A percentile compares a stretch with the other conserved stretches of the same genome.
Conservation (phyloP, 1,140 invertebrate species). For the Wiebesia pumilae region DNA sequence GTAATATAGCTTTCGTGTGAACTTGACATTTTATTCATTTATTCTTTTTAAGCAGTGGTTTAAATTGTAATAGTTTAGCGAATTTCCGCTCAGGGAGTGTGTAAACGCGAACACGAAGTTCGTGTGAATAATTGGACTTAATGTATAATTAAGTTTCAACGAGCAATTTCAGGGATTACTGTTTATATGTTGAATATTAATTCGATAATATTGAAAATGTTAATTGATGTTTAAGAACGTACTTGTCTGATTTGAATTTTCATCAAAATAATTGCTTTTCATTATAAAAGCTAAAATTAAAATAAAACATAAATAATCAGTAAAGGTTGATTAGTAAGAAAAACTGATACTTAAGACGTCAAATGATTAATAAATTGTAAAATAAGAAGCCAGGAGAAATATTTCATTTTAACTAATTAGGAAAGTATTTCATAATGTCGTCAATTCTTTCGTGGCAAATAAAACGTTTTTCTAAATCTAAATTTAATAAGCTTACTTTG, state of each 20-base stretch:
- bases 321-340: no score
- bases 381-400: no score
- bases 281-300: no score
- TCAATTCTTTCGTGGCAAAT: no score
- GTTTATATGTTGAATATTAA: background rate
- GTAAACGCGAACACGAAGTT: background rate
- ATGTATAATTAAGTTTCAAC: background rate
- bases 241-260: background rate
- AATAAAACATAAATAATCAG: no score
- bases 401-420: no score
- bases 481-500: no score
- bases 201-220: background rate
- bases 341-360: no score
- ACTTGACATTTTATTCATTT: conserved; percentile 19
- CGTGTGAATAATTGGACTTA: conserved; percentile 11
- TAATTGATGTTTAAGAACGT: background rate
- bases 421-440: no score
- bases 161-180: conserved; percentile 4
- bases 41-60: background rate
- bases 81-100: background rate
- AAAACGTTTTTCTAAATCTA: no score
- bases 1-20: conserved; percentile 19
- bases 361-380: no score
- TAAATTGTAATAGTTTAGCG: conserved; percentile 8
- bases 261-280: no score